Base-by-base conservation (phyloP, 2,888 invertebrate genomes). In the Dendrolimus pini region DNA sequence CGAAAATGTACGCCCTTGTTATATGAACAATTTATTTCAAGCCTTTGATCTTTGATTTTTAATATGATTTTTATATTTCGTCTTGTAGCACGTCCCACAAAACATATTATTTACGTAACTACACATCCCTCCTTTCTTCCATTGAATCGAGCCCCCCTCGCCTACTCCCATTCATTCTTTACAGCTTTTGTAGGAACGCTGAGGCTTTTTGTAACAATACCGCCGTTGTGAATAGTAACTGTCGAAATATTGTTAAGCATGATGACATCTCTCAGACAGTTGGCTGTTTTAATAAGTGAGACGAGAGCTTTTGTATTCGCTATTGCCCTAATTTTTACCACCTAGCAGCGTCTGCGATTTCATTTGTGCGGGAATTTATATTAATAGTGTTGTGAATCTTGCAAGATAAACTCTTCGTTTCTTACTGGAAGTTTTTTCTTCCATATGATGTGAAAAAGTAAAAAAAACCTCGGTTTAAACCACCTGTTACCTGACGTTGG, bases 161-260 rank as follows among this genome's bases (percentile, higher is more conserved):
- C 80, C 79, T 81, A 74, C 80, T 79, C 75, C 80, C 83, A 82
- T 85, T 88, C 85, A 87, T 87, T 88, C 86, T 85, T 85, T 80
- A 79, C 78, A 81, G 82, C 85, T 85, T 86, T 88, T 87, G 85
- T 87, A 80, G 77, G 71, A 80, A 74, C 79, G 81, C 78, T 78
- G 75, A 80, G 78, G 81, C 83, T 88, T 87, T 83, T 85, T 86
- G 82, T 85, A 84, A 82, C 82, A 80, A 80, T 79, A 73, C 78
- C 73, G 71, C 67, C 74, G 68, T 66, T 67, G 72, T 80, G 85
- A 85, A 87, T 83, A 79, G 80, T 77, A 80, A 81, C 83, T 83
- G 82, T 81, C 85, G 83, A 85, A 85, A 85, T 85, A 85, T 84
- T 85, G 82, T 83, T 80, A 75, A 77, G 70, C 75, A 69, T 76